These are phyloP conservation scores for Takifugu rubripes DNA, from an alignment of 2,797 vertebrate genomes.

Conservation along the genomic window DNA sequence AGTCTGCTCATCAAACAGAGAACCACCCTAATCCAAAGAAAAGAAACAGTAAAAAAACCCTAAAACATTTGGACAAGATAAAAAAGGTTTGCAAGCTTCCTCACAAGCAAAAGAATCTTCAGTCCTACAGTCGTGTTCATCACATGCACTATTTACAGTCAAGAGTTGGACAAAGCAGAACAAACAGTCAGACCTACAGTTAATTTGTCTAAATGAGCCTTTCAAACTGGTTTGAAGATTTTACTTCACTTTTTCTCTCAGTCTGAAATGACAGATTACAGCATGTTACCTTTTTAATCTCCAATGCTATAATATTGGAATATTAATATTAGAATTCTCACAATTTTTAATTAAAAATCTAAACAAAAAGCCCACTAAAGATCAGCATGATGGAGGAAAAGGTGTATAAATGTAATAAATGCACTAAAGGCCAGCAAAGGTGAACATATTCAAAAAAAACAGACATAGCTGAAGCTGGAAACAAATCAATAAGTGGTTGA, in stretches of 20 bases:
- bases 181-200: constrained; percentile 12
- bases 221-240: no score
- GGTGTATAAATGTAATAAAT: no score
- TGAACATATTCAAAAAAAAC: constrained; percentile 25
- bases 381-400: no score
- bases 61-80: constrained; percentile 62
- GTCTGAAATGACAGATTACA: no score
- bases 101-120: constrained; percentile 30
- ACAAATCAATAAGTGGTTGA: constrained; percentile 4
- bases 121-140: constrained; percentile 36
- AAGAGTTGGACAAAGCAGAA: constrained; percentile 35
- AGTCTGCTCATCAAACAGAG: not conserved
- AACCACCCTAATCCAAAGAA: constrained; percentile 44
- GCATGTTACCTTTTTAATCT: no score
- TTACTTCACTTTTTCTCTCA: no score
- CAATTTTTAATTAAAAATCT: constrained; percentile 30
- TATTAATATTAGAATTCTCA: no score
- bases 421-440: no score
- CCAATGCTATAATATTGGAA: no score
- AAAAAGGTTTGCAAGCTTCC: constrained; percentile 64
- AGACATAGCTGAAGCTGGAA: constrained; percentile 18
- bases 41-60: constrained; percentile 44
- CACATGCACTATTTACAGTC: constrained; percentile 59
- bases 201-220: not conserved
- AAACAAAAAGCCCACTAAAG: constrained; percentile 14